These are phyloP conservation scores for Cephus pulcher DNA, from an alignment of 2,888 invertebrate genomes.

Conservation along the genomic window DNA sequence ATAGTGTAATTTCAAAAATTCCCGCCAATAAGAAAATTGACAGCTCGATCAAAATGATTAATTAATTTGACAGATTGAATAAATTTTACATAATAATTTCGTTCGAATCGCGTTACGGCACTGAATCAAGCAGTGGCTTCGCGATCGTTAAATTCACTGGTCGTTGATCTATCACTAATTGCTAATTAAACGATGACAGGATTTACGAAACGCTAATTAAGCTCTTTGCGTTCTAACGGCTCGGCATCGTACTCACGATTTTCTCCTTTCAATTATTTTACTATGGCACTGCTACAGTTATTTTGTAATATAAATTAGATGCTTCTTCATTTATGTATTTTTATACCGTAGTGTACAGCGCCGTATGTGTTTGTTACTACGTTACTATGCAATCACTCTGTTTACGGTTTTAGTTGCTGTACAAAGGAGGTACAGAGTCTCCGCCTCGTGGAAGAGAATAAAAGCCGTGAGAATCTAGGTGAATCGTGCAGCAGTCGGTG, in stretches of 20 bases:
- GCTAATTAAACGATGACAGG: slow-evolving; percentile 29
- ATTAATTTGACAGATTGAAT: not conserved
- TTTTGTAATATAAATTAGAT: slow-evolving; percentile 7
- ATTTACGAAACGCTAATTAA: slow-evolving; percentile 24
- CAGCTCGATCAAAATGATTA: not conserved
- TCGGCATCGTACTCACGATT: slow-evolving; percentile 28
- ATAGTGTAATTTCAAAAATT: not conserved
- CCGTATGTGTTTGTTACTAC: not conserved
- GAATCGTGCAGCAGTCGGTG: slow-evolving; percentile 40
- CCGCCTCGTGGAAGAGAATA: slow-evolving; percentile 20
- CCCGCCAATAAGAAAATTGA: not conserved
- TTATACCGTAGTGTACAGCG: not conserved
- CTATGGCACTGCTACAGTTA: not conserved
- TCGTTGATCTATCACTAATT: slow-evolving; percentile 27
- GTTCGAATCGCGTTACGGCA: not conserved
- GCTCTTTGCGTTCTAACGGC: slow-evolving; percentile 29
- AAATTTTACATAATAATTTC: not conserved
- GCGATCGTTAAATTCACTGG: not conserved
- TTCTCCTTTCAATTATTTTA: slow-evolving; percentile 6
- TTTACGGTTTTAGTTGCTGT: slow-evolving; percentile 39
- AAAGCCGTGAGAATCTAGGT: slow-evolving; percentile 57
- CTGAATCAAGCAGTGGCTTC: not conserved
- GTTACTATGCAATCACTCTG: slow-evolving; percentile 9
- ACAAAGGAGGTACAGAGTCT: slow-evolving; percentile 6
- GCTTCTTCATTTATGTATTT: not conserved